Evolutionary conservation across 2,888 invertebrate genomes (phyloP).

Genomic region (Drosophila putrida): DNA sequence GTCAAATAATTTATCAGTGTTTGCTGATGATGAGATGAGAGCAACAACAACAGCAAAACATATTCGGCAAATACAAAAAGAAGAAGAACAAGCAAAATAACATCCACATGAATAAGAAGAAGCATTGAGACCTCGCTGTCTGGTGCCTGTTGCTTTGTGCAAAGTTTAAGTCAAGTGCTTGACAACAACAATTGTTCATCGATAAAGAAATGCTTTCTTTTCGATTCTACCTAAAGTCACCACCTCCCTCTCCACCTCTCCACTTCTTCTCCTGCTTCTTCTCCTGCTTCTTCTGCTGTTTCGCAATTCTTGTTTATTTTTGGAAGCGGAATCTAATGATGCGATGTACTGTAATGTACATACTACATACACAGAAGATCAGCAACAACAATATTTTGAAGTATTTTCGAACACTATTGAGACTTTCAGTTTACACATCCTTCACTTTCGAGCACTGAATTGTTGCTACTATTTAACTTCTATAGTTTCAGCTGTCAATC

Average conservation of each 20-base stretch:
- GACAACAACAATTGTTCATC: slow-evolving; percentile 38
- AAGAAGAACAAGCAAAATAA: background rate
- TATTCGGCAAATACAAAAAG: slow-evolving; percentile 4
- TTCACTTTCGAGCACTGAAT: slow-evolving; percentile 26
- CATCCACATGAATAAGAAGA: slow-evolving; percentile 10
- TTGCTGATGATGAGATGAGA: slow-evolving; percentile 67
- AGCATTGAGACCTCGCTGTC: slow-evolving; percentile 61
- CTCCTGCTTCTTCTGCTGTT: background rate
- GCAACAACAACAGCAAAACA: slow-evolving; percentile 22
- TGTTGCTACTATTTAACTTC: slow-evolving; percentile 25
- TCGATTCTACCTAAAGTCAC: slow-evolving; percentile 17
- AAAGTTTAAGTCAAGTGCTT: slow-evolving; percentile 57
- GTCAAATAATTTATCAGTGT: slow-evolving; percentile 80
- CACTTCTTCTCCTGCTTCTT: background rate
- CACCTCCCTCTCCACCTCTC: background rate
- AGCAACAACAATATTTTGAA: background rate
- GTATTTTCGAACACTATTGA: slow-evolving; percentile 20
- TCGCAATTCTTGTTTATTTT: slow-evolving; percentile 43
- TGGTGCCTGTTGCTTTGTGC: slow-evolving; percentile 56
- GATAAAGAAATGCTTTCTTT: slow-evolving; percentile 65
- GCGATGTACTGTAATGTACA: slow-evolving; percentile 26
- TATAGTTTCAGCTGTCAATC: slow-evolving; percentile 9
- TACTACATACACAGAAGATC: background rate
- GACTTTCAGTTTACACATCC: slow-evolving; percentile 54
- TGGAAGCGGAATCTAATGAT: slow-evolving; percentile 57